Percentiles rank a stretch among this genome's conserved stretches.
Conservation (phyloP, 2,113 vertebrate species). For the Craseonycteris thonglongyai region DNA sequence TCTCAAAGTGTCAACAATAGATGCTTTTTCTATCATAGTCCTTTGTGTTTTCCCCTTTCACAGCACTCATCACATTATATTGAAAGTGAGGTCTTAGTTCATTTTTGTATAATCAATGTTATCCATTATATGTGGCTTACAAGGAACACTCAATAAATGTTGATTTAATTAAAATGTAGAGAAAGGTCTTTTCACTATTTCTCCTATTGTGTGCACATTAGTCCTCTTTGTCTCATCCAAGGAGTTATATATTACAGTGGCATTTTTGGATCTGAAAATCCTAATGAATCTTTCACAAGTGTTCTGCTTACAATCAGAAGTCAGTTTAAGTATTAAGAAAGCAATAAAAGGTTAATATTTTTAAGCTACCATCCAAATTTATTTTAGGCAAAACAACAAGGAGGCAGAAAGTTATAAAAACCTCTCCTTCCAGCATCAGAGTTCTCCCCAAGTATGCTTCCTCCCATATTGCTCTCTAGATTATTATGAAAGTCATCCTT, state of each 20-base stretch:
- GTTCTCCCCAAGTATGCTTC: neutral
- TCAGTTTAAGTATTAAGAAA: neutral
- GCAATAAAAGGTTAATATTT: neutral
- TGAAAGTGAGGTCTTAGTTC: neutral
- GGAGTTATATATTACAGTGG: neutral
- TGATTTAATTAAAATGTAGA: slow-evolving; percentile 41
- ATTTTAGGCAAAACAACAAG: neutral
- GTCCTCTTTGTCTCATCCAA: neutral
- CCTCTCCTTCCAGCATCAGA: neutral
- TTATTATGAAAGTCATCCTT: neutral
- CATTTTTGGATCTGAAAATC: neutral
- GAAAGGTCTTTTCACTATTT: neutral
- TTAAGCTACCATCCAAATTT: neutral
- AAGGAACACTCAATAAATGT: neutral
- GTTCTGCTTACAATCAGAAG: neutral
- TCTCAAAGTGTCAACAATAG: neutral
- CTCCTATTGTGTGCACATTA: neutral
- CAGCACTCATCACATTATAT: neutral
- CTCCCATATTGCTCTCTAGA: neutral
- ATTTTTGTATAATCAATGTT: neutral
- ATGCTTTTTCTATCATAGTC: neutral
- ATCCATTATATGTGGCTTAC: neutral
- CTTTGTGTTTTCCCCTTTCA: neutral
- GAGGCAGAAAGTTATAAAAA: neutral
- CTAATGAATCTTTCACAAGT: neutral